A percentile compares a stretch with the other conserved stretches of the same genome.
Evolutionary conservation across 2,888 invertebrate genomes (phyloP).

Genomic region (Oscheius onirici): DNA sequence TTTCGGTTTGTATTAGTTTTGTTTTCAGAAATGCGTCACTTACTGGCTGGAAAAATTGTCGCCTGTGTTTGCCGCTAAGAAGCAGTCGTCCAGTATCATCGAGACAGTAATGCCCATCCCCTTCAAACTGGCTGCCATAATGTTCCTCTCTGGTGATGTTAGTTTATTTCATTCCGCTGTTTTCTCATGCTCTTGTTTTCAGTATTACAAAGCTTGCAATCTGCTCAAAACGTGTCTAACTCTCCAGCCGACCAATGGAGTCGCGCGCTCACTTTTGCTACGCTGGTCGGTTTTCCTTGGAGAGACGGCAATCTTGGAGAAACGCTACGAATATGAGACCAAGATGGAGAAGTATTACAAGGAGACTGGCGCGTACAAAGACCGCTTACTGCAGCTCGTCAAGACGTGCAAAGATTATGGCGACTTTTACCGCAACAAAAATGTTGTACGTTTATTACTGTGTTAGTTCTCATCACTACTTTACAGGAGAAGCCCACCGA

Average conservation of each 20-base stretch:
- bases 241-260: background rate
- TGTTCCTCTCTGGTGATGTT: conserved; percentile 21
- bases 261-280: background rate
- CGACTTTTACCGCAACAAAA: background rate
- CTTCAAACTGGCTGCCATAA: conserved; percentile 6
- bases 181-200: background rate
- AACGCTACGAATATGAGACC: background rate
- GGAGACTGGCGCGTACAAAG: background rate
- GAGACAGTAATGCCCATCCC: background rate
- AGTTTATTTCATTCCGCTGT: background rate
- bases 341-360: background rate
- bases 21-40: conserved; percentile 16
- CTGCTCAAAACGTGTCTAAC: background rate
- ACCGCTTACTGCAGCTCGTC: background rate
- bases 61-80: background rate
- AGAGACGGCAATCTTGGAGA: conserved; percentile 6
- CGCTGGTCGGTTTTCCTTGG: conserved; percentile 18
- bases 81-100: background rate
- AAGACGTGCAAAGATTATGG: background rate
- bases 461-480: background rate
- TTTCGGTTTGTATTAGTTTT: background rate
- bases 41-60: conserved; percentile 4
- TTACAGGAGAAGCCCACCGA: conserved; percentile 12
- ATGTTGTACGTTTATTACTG: background rate
- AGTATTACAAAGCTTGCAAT: conserved; percentile 25